Percentiles rank a stretch among this genome's conserved stretches.
phyloP scores from a whole-genome alignment of 1,140 invertebrate genomes.

The Bilobella aurantiaca region DNA sequence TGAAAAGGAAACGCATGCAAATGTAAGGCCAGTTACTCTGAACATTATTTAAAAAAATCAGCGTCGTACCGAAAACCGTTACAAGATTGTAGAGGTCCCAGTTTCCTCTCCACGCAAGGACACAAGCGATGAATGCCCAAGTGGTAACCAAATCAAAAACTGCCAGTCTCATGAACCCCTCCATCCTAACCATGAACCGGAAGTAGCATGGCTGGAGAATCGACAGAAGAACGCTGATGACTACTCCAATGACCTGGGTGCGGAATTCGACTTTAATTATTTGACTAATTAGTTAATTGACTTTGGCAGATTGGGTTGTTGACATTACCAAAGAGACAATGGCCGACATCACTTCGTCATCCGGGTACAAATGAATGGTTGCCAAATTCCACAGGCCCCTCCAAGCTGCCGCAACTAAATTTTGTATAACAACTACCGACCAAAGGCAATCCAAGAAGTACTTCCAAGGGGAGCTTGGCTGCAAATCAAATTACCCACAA shows the following conservation, averaged over 20 bases:
- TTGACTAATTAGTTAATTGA: too few relatives aligned
- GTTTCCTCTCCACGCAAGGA: slow-evolving; percentile 75
- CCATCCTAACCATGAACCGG: slow-evolving; percentile 52
- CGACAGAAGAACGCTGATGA: slow-evolving; percentile 57
- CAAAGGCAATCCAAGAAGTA: slow-evolving; percentile 75
- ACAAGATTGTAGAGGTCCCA: slow-evolving; percentile 71
- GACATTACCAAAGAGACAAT: slow-evolving; percentile 59
- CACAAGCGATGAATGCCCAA: slow-evolving; percentile 64
- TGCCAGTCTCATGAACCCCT: slow-evolving; percentile 54
- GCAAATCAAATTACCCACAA: too few relatives aligned
- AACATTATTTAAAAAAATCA: neutral
- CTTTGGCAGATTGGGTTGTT: neutral
- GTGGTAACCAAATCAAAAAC: slow-evolving; percentile 63
- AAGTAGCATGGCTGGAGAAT: slow-evolving; percentile 58
- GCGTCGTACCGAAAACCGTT: slow-evolving; percentile 53
- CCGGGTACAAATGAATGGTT: slow-evolving; percentile 65
- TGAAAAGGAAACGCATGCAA: neutral
- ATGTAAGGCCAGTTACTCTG: neutral
- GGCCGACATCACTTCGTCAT: slow-evolving; percentile 48
- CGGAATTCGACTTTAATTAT: too few relatives aligned
- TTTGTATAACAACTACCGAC: slow-evolving; percentile 69
- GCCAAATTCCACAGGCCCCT: slow-evolving; percentile 68
- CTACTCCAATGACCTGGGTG: slow-evolving; percentile 60
- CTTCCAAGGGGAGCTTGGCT: slow-evolving; percentile 10
- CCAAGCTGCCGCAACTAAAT: slow-evolving; percentile 76